phyloP scores from a whole-genome alignment of 1,140 invertebrate species.

The Drosophila cardini region DNA sequence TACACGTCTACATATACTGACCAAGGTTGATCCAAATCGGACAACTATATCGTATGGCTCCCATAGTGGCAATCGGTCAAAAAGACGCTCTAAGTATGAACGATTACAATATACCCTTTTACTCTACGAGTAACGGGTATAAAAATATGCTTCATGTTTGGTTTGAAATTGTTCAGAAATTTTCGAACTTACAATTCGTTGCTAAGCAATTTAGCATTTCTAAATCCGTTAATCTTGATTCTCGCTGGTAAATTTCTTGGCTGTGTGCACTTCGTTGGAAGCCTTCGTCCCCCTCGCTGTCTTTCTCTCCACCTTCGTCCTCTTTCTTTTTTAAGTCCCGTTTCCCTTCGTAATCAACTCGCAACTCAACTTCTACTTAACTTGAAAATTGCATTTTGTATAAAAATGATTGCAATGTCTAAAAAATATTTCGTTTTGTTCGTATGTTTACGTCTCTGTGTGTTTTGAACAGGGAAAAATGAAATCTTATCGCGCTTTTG shows the following conservation, averaged over 20 bases:
- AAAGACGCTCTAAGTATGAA: too few relatives aligned
- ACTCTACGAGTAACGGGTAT: too few relatives aligned
- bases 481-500: constrained; percentile 74
- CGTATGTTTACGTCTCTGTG: constrained; percentile 15
- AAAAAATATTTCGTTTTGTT: constrained; percentile 41
- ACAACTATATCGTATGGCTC: too few relatives aligned
- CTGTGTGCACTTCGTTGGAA: constrained; percentile 17
- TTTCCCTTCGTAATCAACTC: constrained; percentile 2
- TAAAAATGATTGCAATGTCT: constrained; percentile 63
- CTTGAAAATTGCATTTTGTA: constrained; percentile 77
- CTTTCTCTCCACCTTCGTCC: not conserved
- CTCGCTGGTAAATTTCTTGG: constrained; percentile 61
- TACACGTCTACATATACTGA: too few relatives aligned
- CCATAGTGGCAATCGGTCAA: too few relatives aligned
- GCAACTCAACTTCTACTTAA: constrained; percentile 61
- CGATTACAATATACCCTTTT: too few relatives aligned
- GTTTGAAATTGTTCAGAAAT: not conserved
- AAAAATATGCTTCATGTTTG: not conserved
- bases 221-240: constrained; percentile 46
- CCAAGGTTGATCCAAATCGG: too few relatives aligned
- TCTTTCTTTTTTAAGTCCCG: not conserved
- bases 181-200: constrained; percentile 22
- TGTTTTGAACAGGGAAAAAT: constrained; percentile 48
- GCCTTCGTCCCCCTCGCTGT: not conserved
- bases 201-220: not conserved